Conservation (phyloP, 64 coral and sea anemone species). For the Dendrophyllia cribrosa region DNA sequence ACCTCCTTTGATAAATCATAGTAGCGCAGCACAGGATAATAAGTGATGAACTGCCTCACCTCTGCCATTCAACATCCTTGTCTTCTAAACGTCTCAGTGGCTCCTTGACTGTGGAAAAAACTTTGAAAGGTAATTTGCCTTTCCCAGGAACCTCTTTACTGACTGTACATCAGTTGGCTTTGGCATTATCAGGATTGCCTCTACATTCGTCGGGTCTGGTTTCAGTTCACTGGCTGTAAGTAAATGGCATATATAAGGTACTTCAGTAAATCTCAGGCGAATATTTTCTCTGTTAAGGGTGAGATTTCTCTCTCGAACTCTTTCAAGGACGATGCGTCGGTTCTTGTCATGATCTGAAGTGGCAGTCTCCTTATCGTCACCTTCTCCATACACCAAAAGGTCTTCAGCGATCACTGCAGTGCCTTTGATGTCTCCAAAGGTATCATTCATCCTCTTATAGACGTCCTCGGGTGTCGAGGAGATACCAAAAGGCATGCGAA, state of each 20-base stretch:
- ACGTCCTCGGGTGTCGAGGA: conserved; percentile 12
- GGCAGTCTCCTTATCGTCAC: not conserved
- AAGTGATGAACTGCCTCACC: conserved; percentile 24
- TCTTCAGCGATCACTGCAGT: conserved; percentile 38
- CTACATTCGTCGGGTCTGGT: too few relatives aligned
- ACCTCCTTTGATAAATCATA: conserved; percentile 31
- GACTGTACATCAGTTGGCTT: not conserved
- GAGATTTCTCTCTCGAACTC: not conserved
- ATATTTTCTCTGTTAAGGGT: conserved; percentile 46
- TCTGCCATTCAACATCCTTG: conserved; percentile 39
- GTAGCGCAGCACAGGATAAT: conserved; percentile 35
- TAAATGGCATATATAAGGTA: conserved; percentile 39
- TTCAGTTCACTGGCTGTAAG: too few relatives aligned
- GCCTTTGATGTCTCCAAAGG: conserved; percentile 16
- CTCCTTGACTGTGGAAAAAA: conserved; percentile 38
- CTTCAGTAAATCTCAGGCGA: conserved; percentile 20
- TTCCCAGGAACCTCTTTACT: too few relatives aligned
- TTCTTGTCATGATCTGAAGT: too few relatives aligned
- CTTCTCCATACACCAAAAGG: conserved; percentile 15
- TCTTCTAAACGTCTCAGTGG: conserved; percentile 30
- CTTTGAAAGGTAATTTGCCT: not conserved
- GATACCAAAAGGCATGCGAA: not conserved
- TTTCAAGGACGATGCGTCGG: too few relatives aligned
- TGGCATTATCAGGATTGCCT: not conserved
- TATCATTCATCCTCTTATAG: conserved; percentile 1